Conservation (phyloP, 1,140 invertebrate genomes). For the Mycetomoellerius zeteki region DNA sequence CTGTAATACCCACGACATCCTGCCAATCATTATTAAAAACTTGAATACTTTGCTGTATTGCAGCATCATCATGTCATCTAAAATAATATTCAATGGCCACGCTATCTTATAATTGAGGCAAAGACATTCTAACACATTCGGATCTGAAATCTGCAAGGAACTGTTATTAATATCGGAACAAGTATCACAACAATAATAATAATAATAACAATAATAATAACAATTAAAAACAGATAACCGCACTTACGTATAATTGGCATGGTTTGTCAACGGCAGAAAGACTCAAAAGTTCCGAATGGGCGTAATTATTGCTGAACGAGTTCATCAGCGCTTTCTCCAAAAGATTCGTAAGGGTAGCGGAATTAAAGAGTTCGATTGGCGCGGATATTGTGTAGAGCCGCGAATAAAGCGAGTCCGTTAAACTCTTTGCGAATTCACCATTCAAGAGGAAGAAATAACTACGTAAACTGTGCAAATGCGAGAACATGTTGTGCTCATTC, state of each 20-base stretch:
- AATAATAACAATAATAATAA: not conserved
- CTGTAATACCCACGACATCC: conserved; percentile 91
- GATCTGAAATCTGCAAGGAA: conserved; percentile 84
- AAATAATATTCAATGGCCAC: conserved; percentile 93
- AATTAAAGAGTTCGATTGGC: conserved; percentile 91
- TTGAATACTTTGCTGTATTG: conserved; percentile 92
- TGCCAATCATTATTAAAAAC: conserved; percentile 91
- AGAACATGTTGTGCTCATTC: conserved; percentile 89
- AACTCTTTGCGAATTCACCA: conserved; percentile 91
- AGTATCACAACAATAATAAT: not conserved
- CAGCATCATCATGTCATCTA: conserved; percentile 90
- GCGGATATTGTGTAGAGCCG: conserved; percentile 89
- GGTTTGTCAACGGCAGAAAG: conserved; percentile 81
- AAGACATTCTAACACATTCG: conserved; percentile 90
- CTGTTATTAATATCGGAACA: conserved; percentile 1
- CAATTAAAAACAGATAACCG: not conserved
- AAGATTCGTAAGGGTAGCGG: conserved; percentile 89
- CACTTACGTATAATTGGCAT: conserved; percentile 77
- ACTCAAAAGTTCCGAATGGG: conserved; percentile 82
- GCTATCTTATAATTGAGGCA: conserved; percentile 90
- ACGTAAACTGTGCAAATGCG: conserved; percentile 90
- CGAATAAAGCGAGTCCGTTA: conserved; percentile 90
- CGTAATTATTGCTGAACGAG: conserved; percentile 81
- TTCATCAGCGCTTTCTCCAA: conserved; percentile 89
- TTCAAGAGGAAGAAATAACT: conserved; percentile 93